Base-by-base conservation (phyloP, 2,888 invertebrate genomes). In the Limnephilus rhombicus region DNA sequence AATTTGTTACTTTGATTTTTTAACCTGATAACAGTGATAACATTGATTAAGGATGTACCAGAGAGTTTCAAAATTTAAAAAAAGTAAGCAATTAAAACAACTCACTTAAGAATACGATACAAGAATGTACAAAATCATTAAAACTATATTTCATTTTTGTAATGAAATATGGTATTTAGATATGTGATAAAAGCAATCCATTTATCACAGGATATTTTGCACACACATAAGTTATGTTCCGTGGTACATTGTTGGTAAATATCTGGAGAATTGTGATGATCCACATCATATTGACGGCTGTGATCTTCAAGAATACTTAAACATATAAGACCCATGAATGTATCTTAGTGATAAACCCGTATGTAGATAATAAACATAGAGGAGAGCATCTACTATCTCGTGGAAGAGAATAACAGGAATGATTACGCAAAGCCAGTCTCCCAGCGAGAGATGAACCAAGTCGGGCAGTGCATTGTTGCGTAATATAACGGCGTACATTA, bases 401-500 rank as follows among this genome's bases (percentile, higher is more conserved):
- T 15, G 49, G 49, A 2, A 49, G 37, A 37, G 37, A 37, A 4
- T 37, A 49, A 68, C 24, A 7, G 53, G 53, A 68, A 68, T 68
- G 0, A 24, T 68, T 68, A 68, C 53, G 53, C 24, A 68, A 68
- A 18, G 18, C 53, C 5, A 68, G 18, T 24, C 24, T 68, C 24
- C 18, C 53, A 68, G 53, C 18, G 18, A 24, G 18, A 68, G 53
- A 68, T 68, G 53, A 68, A 68, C 13, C 53, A 18, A 34, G 29
- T 12, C 29, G 12, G 31, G 2, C 34, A 34, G 34, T 80, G 88
- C 88, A 88, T 68, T 80, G 88, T 80, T 88, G 68, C 34, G 29
- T 41, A 86, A 86, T n/a, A 13, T 86, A 86, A 86, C 85, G 41
- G 85, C 81, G 9, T 0, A 11, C n/a, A 81, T 81, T 81, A 81